Base-by-base conservation (phyloP, 1,140 invertebrate species). In the Euwallacea fornicatus region DNA sequence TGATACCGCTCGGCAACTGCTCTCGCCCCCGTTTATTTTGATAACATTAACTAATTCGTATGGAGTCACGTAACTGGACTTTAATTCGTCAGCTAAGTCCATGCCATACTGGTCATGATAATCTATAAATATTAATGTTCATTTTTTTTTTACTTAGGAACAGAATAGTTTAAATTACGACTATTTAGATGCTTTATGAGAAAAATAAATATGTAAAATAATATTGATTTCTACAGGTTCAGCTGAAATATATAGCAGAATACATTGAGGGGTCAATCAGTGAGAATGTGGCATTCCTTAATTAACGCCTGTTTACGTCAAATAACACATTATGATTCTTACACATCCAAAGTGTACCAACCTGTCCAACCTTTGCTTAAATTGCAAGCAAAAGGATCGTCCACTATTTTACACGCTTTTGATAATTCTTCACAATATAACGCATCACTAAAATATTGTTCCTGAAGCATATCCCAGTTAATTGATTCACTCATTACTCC, bases 401-500 rank as follows among this genome's bases (percentile, higher is more conserved):
- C 79, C 58, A 81, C 78, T 69, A 81, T 80, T 75, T 76, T 81
- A 73, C 80, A 81, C 8, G 75, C 91, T 83, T 95, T 94, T 2
- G 89, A 88, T 0, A 97, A 84, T 79, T 95, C 91, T 76, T 95
- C 89, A 76, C 90, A 86, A 78, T 93, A 97, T 21, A 86, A 83
- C 66, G 89, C 86, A 82, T 97, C 90, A n/a, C 90, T 88, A 78
- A 91, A 89, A 83, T 96, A 97, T 82, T 98, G 95, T 21, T 88
- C 86, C 83, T 97, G 90, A 66, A 99, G 82, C 71, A 95, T 85
- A 71, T 93, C 87, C 97, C 97, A 99, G 79, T 97, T 91, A 74
- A 99, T 96, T 6, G 96, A 94, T 74, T 91, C 89, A 79, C 94
- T 94, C 89, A 98, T 93, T 8, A 98, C 96, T 62, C 96, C 97